Base-by-base conservation (phyloP, 2,888 invertebrate species). In the Cyclophora albipunctata region DNA sequence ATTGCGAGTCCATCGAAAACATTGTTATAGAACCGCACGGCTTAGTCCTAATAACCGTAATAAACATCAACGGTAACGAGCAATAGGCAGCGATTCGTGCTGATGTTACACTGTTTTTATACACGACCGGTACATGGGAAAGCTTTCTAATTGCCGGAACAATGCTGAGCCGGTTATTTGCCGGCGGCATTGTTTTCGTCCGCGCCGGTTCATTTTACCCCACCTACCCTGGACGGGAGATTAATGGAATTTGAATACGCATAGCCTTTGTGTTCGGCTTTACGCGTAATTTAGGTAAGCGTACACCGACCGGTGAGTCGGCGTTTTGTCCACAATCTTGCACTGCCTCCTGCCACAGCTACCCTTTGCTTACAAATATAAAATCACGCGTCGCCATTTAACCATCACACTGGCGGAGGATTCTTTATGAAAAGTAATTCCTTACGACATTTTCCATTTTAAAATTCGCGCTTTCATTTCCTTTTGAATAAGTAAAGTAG, bases 101-200 rank as follows among this genome's bases (percentile, higher is more conserved):
- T 85, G 85, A 85, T 86, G 86, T 84, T 85, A 84, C 86, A 83
- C 78, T 86, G 87, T 88, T 88, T 87, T 87, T 87, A 88, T 86
- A 87, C 87, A 84, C 84, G 85, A 73, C 82, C 83, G 81, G 84
- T 87, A 87, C 87, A 87, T 84, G 87, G 87, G 85, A 89, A 89
- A 88, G 86, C 89, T 88, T 87, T 88, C 89, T 89, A 88, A 88
- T 88, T 89, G 89, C 85, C 86, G 87, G 85, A 87, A 88, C 88
- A 89, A 88, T 87, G 86, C 86, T 84, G 86, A 86, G 84, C 87
- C 81, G 85, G 87, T 86, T 87, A 86, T 88, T 84, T 82, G 87
- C 87, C 84, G 79, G 78, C 82, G 86, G 85, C 87, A 87, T 88
- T 88, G 87, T 88, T 88, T 88, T 88, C 86, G 87, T 86, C 87